phyloP scores from a whole-genome alignment of 1,140 invertebrate genomes.

The Chironomus striatipennis region DNA sequence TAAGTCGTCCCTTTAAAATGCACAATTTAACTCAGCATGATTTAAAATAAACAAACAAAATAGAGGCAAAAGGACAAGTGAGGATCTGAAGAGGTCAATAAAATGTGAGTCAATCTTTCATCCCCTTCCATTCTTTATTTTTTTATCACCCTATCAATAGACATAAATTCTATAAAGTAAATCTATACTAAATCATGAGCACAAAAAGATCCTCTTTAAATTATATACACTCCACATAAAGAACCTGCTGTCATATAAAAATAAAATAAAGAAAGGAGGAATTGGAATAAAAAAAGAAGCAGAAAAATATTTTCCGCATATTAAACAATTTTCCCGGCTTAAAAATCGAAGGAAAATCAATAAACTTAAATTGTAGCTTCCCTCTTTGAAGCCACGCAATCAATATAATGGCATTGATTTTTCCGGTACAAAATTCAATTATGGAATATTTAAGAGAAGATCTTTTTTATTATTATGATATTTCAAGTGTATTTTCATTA shows the following conservation, averaged over 20 bases:
- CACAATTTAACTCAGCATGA: no score
- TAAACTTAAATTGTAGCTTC: constrained; percentile 13
- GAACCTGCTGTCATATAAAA: background rate
- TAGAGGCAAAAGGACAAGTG: no score
- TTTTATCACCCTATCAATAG: background rate
- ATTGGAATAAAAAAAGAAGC: no score
- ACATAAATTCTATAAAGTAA: background rate
- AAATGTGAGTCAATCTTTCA: background rate
- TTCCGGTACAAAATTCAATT: constrained; percentile 3
- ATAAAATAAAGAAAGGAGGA: no score
- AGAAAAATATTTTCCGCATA: constrained; percentile 21
- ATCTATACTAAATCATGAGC: constrained; percentile 8
- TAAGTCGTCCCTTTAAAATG: no score
- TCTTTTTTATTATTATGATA: background rate
- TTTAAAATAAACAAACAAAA: no score
- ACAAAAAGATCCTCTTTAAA: background rate
- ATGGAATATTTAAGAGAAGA: background rate
- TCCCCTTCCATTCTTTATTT: background rate
- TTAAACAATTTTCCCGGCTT: constrained; percentile 19
- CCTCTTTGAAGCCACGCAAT: background rate
- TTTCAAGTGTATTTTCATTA: background rate
- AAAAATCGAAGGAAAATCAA: background rate
- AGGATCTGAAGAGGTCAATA: background rate
- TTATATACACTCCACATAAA: background rate
- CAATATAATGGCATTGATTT: constrained; percentile 9